Percentiles rank a stretch among this genome's conserved stretches.
These are phyloP conservation scores for Hippolais icterina DNA, from an alignment of 2,113 vertebrate genomes.

Conservation along the genomic window DNA sequence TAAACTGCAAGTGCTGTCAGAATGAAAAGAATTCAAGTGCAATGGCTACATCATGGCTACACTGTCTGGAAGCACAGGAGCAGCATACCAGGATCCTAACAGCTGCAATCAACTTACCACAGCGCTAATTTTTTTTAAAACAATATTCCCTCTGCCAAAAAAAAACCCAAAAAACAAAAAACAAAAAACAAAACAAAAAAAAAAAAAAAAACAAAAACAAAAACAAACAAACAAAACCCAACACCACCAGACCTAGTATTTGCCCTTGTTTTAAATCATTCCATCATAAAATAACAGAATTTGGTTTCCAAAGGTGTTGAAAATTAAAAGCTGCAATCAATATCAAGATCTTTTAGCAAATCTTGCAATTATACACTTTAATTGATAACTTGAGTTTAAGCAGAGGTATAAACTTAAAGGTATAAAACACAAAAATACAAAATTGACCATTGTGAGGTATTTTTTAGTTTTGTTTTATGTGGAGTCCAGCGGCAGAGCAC, in stretches of 20 bases:
- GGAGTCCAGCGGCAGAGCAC: neutral
- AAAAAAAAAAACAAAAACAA: neutral
- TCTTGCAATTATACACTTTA: neutral
- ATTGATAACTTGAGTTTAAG: neutral
- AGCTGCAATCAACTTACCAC: neutral
- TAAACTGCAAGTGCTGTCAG: neutral
- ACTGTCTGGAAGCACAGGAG: neutral
- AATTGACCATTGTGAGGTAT: neutral
- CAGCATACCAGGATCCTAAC: neutral
- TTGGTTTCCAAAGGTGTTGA: neutral
- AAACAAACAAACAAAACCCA: too few relatives aligned
- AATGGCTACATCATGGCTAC: neutral
- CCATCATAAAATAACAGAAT: neutral
- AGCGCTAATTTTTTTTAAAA: neutral
- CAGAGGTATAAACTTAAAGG: neutral
- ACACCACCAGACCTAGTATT: neutral
- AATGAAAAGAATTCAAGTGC: neutral
- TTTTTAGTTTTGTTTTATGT: neutral
- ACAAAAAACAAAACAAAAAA: too few relatives aligned
- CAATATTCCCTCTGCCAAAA: fast-evolving
- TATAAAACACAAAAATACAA: neutral
- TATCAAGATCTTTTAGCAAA: neutral
- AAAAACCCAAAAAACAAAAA: too few relatives aligned
- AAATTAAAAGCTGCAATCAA: neutral
- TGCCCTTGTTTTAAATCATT: neutral